Percentiles rank a stretch among this genome's conserved stretches.
phyloP scores from a whole-genome alignment of 2,888 invertebrate genomes.

The Cinara cedri region DNA sequence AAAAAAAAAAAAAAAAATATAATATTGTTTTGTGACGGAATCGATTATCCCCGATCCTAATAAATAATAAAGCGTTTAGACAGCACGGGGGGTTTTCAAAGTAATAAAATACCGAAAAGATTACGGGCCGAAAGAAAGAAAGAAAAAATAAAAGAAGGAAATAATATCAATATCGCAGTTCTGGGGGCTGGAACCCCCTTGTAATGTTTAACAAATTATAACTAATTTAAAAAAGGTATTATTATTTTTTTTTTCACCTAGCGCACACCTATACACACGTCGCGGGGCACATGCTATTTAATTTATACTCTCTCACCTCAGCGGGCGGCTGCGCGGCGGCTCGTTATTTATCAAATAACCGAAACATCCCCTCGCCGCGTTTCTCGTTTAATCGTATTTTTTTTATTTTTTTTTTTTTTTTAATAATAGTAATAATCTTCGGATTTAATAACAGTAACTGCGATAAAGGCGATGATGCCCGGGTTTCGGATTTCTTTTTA shows the following conservation, averaged over 20 bases:
- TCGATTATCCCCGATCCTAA: conserved; percentile 35
- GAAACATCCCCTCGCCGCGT: conserved; percentile 41
- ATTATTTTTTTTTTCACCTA: conserved; percentile 19
- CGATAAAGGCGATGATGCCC: conserved; percentile 41
- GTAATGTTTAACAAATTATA: conserved; percentile 45
- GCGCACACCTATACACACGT: not conserved
- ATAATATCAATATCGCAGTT: conserved; percentile 46
- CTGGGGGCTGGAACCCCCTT: conserved; percentile 1
- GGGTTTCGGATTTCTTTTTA: conserved; percentile 42
- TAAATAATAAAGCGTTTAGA: not conserved
- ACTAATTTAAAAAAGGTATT: conserved; percentile 55
- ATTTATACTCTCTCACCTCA: conserved; percentile 54
- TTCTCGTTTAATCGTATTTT: conserved; percentile 51
- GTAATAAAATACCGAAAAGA: not conserved
- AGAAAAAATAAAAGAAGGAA: not conserved
- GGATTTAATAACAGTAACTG: conserved; percentile 40
- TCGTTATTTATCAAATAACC: conserved; percentile 55
- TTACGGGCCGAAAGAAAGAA: not conserved
- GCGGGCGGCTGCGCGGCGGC: conserved; percentile 53
- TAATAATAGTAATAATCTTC: conserved; percentile 53
- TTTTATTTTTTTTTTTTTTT: too few relatives aligned
- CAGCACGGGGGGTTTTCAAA: conserved; percentile 21
- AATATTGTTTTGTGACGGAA: not conserved
- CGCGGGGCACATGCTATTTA: conserved; percentile 29
- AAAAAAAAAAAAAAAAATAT: not conserved